These are phyloP conservation scores for Zoanthus solanderi DNA, from an alignment of 92 coral and sea anemone genomes.

Conservation along the genomic window DNA sequence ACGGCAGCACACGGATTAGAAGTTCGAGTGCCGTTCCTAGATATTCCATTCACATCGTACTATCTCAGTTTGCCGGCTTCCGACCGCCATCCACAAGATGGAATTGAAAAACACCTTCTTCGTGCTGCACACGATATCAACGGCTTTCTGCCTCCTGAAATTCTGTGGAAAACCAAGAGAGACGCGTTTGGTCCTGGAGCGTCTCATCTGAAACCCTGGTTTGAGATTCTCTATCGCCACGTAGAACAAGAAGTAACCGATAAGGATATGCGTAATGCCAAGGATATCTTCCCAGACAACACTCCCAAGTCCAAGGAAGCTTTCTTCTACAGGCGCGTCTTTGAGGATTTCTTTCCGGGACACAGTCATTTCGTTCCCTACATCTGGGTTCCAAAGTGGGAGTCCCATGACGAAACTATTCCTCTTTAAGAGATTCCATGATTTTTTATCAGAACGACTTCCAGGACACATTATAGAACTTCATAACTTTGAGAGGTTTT, in stretches of 20 bases:
- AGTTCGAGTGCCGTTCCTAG: conserved; percentile 62
- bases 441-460: background rate
- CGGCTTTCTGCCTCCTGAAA: conserved; percentile 62
- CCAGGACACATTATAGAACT: background rate
- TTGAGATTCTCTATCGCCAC: conserved; percentile 61
- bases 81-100: conserved; percentile 59
- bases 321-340: conserved; percentile 65
- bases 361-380: conserved; percentile 66
- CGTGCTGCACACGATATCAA: conserved; percentile 70
- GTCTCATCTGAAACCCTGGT: conserved; percentile 64
- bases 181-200: conserved; percentile 66
- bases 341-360: conserved; percentile 72
- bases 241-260: conserved; percentile 62
- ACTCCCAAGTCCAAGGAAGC: conserved; percentile 75
- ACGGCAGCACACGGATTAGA: conserved; percentile 69
- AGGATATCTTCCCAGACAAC: conserved; percentile 63
- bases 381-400: conserved; percentile 70
- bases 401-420: conserved; percentile 16
- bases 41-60: conserved; percentile 63
- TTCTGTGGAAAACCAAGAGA: conserved; percentile 76
- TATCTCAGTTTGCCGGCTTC: conserved; percentile 57
- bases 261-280: conserved; percentile 66
- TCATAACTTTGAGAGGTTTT: background rate
- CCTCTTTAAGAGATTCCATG: background rate
- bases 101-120: conserved; percentile 69